Evolutionary conservation across 2,113 vertebrate species (phyloP).

Genomic region (Salvelinus alpinus): DNA sequence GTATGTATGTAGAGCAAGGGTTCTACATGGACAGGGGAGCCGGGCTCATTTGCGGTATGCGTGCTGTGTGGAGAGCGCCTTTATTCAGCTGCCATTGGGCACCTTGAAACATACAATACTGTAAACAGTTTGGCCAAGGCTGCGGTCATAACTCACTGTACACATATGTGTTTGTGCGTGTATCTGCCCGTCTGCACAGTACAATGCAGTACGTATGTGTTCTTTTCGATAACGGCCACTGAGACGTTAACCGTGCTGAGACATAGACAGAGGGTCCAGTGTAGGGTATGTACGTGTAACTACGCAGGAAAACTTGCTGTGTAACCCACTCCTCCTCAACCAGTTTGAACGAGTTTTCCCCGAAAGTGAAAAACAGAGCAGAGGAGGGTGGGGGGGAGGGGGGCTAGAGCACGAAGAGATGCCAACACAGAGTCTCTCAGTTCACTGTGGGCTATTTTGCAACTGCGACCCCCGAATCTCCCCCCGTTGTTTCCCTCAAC

Average conservation of each 20-base stretch:
- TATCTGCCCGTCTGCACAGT: no score
- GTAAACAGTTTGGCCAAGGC: neutral
- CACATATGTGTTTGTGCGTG: neutral
- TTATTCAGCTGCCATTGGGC: neutral
- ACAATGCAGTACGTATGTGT: neutral
- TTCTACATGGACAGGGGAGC: neutral
- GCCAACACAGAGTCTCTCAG: neutral
- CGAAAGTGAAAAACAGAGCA: neutral
- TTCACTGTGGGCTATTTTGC: neutral
- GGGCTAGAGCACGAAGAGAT: neutral
- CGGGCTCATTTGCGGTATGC: no score
- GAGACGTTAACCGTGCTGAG: neutral
- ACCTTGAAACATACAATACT: neutral
- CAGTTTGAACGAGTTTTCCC: neutral
- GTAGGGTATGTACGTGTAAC: no score
- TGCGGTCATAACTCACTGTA: neutral
- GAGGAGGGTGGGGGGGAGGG: neutral
- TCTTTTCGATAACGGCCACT: neutral
- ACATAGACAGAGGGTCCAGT: neutral
- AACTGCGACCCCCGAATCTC: neutral
- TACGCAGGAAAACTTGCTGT: neutral
- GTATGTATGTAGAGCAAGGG: neutral
- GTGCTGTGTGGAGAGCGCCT: no score
- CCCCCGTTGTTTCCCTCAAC: neutral
- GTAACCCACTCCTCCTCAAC: neutral